Evolutionary conservation across 2,113 vertebrate genomes (phyloP).

Genomic region (Oryctolagus cuniculus): mOryCun1.1 NC_091437.1:21738001-21738500

Average conservation of each 20-base stretch:
- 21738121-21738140: not conserved
- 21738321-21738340: not conserved
- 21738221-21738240: not conserved
- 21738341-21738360: not conserved
- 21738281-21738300: not conserved
- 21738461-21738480: not conserved
- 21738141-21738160: not conserved
- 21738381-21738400: not conserved
- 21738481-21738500: not conserved
- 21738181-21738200: not conserved
- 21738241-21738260: accelerated
- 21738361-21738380: not conserved
- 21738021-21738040: too few relatives aligned
- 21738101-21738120: not conserved
- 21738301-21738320: not conserved
- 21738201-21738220: not conserved
- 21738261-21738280: not conserved
- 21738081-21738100: not conserved
- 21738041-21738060: not conserved
- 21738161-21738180: not conserved
- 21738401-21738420: not conserved
- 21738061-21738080: not conserved
- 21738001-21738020: too few relatives aligned
- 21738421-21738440: not conserved
- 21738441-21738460: not conserved